Percentiles rank a stretch among this genome's conserved stretches.
phyloP scores from a whole-genome alignment of 2,113 vertebrate genomes.

The Bubo bubo region DNA sequence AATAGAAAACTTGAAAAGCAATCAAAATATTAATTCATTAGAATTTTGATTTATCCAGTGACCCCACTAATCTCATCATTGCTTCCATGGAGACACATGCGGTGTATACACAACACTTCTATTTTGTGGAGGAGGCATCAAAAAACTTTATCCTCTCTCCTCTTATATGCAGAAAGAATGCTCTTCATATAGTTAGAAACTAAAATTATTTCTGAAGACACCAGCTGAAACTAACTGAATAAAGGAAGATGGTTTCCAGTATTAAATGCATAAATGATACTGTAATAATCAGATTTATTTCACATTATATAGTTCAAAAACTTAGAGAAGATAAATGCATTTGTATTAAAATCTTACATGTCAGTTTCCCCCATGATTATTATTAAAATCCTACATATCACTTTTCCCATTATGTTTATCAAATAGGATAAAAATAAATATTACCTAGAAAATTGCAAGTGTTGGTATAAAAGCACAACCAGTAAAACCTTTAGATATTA shows the following conservation, averaged over 20 bases:
- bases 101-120: not conserved
- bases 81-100: constrained; percentile 3
- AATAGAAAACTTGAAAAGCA: constrained; percentile 4
- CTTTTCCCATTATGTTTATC: not conserved
- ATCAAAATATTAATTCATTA: not conserved
- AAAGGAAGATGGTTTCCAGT: not conserved
- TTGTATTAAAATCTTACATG: not conserved
- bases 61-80: not conserved
- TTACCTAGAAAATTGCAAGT: not conserved
- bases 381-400: not conserved
- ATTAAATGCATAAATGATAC: not conserved
- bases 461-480: not conserved
- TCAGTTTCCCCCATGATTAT: not conserved
- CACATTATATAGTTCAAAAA: not conserved
- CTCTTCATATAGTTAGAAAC: not conserved
- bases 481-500: not conserved
- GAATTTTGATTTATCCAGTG: not conserved
- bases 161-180: not conserved
- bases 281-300: not conserved
- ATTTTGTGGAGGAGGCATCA: not conserved
- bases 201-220: not conserved
- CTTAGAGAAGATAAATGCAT: not conserved
- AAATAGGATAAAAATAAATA: not conserved
- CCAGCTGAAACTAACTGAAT: not conserved
- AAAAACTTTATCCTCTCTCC: not conserved